Evolutionary conservation across 2,888 invertebrate species (phyloP), one percentile per base, ranked within the genome.

Genomic region (Lasioglossum leucozonium): DNA sequence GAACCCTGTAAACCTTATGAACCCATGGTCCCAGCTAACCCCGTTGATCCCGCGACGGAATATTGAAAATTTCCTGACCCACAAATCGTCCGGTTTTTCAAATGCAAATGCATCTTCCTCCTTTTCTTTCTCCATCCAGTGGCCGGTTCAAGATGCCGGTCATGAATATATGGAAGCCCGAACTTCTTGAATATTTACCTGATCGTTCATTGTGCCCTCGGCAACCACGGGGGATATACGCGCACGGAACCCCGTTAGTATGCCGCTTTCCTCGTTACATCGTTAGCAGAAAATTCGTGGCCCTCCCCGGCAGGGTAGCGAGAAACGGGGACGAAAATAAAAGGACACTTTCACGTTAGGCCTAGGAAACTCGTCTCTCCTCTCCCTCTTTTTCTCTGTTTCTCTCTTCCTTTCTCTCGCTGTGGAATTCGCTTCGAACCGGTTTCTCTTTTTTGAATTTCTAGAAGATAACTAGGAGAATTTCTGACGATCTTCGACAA

Each of bases 141-240:
- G 58, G n/a, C 34, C 34, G 30, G 4, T n/a, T 62, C 80, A 81
- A 84, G 76, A 81, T 37, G 55, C 65, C 34, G 47, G 78, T 86
- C 88, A 89, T 89, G 86, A 89, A 89, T 89, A 89, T 81, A 87
- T 89, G 82, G 79, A 86, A 84, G 69, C 69, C 58, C 26, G 37
- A 82, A 67, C 82, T 84, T 58, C 69, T 69, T 77, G 83, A 85
- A 89, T 89, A 84, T 83, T 82, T 89, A 86, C 30, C 47, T 42
- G 69, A 34, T 30, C 13, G 67, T 18, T 83, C 69, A 89, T 85
- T 82, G 84, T 87, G 34, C 58, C 47, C 62, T 26, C 42, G 55
- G 18, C 30, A 30, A 65, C 30, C 16, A 26, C 26, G 51, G 22
- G n/a, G 13, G 26, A 55, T 42, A 72, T 65, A 72, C 69, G 55